Percentiles rank a stretch among this genome's conserved stretches.
Evolutionary conservation across 2,113 vertebrate genomes (phyloP).

Genomic region (Trogon melanurus): DNA sequence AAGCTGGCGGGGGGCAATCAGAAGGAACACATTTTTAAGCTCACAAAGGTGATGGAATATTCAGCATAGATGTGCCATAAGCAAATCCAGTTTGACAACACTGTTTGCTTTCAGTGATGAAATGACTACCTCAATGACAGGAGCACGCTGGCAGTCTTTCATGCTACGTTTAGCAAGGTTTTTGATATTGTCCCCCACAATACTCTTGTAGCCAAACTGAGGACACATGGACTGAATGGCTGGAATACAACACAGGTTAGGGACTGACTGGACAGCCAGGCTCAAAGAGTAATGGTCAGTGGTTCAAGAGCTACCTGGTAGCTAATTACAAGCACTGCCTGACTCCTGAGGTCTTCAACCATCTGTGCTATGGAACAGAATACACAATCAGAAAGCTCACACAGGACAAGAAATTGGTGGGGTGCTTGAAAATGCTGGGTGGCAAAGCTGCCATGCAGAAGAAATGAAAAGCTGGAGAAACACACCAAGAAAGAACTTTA

Average conservation of each 20-base stretch:
- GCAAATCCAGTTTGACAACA: background rate
- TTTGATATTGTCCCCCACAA: background rate
- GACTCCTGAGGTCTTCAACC: background rate
- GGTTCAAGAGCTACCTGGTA: background rate
- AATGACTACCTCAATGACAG: background rate
- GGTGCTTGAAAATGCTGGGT: background rate
- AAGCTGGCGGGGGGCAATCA: background rate
- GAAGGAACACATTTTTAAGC: background rate
- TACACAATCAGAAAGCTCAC: background rate
- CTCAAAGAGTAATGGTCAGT: background rate
- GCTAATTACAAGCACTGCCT: background rate
- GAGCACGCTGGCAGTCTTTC: accelerated
- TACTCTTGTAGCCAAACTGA: background rate
- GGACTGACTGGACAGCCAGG: background rate
- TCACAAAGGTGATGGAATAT: background rate
- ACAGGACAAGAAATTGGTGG: background rate
- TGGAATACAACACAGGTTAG: background rate
- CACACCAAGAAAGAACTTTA: background rate
- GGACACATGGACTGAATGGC: background rate
- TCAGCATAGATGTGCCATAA: background rate
- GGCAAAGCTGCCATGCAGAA: background rate
- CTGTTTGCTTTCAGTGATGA: background rate
- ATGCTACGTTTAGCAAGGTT: background rate
- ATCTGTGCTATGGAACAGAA: background rate
- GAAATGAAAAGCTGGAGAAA: background rate